Conservation (phyloP, 1,140 invertebrate species). For the Hormaphis cornu region DNA sequence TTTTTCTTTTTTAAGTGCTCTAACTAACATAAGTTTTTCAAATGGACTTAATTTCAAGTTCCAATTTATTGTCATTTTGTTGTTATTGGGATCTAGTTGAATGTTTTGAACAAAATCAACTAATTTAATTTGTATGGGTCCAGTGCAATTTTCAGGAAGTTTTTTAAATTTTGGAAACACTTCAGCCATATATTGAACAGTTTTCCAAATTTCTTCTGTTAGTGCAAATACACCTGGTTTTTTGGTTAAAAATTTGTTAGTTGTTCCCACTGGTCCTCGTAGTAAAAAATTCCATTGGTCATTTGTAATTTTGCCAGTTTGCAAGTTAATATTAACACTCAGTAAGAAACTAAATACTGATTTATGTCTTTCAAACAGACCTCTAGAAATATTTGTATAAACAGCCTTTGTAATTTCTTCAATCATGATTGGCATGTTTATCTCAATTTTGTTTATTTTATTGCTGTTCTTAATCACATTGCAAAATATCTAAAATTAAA, state of each 20-base stretch:
- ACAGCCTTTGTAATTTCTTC: neutral
- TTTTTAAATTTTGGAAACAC: constrained; percentile 48
- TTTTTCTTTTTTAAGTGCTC: constrained; percentile 70
- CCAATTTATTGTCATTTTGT: constrained; percentile 46
- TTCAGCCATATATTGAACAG: constrained; percentile 49
- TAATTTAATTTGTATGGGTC: neutral
- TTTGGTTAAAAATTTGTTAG: constrained; percentile 41
- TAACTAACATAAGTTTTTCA: constrained; percentile 71
- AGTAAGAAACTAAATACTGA: constrained; percentile 78
- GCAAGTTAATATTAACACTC: constrained; percentile 61
- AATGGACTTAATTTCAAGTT: constrained; percentile 55
- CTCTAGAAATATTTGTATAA: constrained; percentile 38
- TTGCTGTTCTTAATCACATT: constrained; percentile 3
- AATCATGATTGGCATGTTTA: constrained; percentile 5
- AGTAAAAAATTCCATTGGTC: constrained; percentile 65
- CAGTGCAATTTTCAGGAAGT: constrained; percentile 40
- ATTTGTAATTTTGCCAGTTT: constrained; percentile 48
- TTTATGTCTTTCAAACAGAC: constrained; percentile 84
- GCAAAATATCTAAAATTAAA: constrained; percentile 39
- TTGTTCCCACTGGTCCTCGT: constrained; percentile 48
- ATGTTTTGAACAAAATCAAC: neutral
- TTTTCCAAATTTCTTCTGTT: constrained; percentile 54
- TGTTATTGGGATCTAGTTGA: neutral
- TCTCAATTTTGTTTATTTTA: neutral
- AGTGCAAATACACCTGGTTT: constrained; percentile 49